A percentile compares a stretch with the other conserved stretches of the same genome.
phyloP scores from a whole-genome alignment of 2,797 vertebrate species.

The Myotis pilosus region DNA sequence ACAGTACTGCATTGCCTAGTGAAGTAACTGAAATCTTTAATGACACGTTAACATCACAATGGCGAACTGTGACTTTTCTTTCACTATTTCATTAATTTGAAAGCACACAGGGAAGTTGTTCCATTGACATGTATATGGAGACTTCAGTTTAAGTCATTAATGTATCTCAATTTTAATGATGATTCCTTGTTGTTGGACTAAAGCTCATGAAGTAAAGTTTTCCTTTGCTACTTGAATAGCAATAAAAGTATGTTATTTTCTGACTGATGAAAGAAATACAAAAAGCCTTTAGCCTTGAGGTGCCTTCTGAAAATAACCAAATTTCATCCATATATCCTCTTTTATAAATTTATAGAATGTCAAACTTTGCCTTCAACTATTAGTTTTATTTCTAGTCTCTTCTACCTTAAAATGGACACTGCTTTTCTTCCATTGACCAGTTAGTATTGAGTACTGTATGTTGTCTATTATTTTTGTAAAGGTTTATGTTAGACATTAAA shows the following conservation, averaged over 20 bases:
- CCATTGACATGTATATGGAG: slow-evolving; percentile 82
- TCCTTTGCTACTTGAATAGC: slow-evolving; percentile 89
- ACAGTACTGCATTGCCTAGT: slow-evolving; percentile 82
- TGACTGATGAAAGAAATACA: slow-evolving; percentile 89
- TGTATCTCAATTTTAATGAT: slow-evolving; percentile 83
- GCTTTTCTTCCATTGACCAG: slow-evolving; percentile 87
- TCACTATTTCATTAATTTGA: slow-evolving; percentile 85
- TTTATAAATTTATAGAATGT: slow-evolving; percentile 88
- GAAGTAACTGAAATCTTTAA: slow-evolving; percentile 77
- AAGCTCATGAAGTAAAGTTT: slow-evolving; percentile 83
- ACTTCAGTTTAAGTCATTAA: slow-evolving; percentile 83
- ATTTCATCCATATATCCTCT: slow-evolving; percentile 85
- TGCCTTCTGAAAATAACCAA: slow-evolving; percentile 96
- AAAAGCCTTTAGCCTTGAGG: slow-evolving; percentile 97
- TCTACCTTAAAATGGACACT: slow-evolving; percentile 85
- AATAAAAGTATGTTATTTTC: slow-evolving; percentile 92
- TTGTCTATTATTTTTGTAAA: slow-evolving; percentile 79
- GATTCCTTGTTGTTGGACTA: slow-evolving; percentile 83
- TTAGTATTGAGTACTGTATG: slow-evolving; percentile 84
- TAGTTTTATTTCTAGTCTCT: slow-evolving; percentile 85
- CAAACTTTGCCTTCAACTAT: slow-evolving; percentile 84
- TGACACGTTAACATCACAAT: slow-evolving; percentile 79
- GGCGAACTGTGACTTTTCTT: slow-evolving; percentile 85
- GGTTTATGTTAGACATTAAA: slow-evolving; percentile 78
- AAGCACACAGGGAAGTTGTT: slow-evolving; percentile 87